Conservation (phyloP, 2,797 vertebrate genomes). For the Dicrostonyx torquatus region DNA sequence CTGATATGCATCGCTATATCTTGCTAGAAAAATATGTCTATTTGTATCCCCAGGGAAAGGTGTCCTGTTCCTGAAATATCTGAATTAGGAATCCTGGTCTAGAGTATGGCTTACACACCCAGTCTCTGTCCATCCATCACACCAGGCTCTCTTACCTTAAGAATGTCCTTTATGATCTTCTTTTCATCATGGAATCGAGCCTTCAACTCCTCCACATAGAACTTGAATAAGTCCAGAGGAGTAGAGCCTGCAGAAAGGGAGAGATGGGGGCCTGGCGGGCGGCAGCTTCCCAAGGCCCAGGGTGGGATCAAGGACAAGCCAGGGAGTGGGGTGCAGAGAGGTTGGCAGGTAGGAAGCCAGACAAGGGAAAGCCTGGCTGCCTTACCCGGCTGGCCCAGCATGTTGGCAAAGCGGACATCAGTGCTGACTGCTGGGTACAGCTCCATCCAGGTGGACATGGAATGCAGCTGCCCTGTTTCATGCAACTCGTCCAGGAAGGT, state of each 20-base stretch:
- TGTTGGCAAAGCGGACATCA: slow-evolving; percentile 87
- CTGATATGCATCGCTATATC: not conserved
- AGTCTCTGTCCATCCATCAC: not conserved
- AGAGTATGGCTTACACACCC: not conserved
- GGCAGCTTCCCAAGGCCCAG: slow-evolving; percentile 78
- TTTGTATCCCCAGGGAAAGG: not conserved
- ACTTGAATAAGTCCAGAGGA: slow-evolving; percentile 87
- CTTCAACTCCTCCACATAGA: slow-evolving; percentile 88
- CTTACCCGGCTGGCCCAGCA: slow-evolving; percentile 89
- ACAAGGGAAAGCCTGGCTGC: slow-evolving; percentile 71
- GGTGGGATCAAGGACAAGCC: slow-evolving; percentile 76
- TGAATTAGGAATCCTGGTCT: not conserved
- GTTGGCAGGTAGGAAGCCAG: slow-evolving; percentile 54
- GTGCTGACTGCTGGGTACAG: slow-evolving; percentile 87
- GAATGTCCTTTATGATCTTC: slow-evolving; percentile 88
- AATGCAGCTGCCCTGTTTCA: slow-evolving; percentile 87
- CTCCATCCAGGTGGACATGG: slow-evolving; percentile 89
- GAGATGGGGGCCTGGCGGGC: slow-evolving; percentile 78
- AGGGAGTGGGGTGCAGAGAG: slow-evolving; percentile 57
- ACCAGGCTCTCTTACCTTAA: slow-evolving; percentile 81
- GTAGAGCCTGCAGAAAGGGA: slow-evolving; percentile 84
- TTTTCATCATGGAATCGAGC: slow-evolving; percentile 88
- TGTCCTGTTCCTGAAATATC: not conserved
- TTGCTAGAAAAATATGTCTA: not conserved
- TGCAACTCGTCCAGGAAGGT: slow-evolving; percentile 87